Conservation (phyloP, 1,140 invertebrate species). For the Drosophila setifemur region DNA sequence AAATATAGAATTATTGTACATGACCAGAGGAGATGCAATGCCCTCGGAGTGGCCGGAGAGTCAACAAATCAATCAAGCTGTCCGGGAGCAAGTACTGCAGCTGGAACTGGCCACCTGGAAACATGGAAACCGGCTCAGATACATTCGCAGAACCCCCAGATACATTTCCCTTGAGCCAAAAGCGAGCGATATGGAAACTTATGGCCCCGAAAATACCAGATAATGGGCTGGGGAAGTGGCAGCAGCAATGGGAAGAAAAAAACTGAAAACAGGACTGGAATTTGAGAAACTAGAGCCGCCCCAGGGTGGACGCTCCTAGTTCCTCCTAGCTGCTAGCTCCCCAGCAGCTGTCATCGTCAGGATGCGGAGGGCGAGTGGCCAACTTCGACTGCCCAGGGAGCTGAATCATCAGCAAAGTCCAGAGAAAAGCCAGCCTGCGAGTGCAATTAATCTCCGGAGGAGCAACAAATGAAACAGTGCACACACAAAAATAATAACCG, state of each 20-base stretch:
- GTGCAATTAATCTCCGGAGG: slow-evolving; percentile 32
- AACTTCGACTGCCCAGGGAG: slow-evolving; percentile 4
- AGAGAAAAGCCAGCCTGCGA: slow-evolving; percentile 1
- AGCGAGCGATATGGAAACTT: slow-evolving; percentile 12
- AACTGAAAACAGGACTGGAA: too few relatives aligned
- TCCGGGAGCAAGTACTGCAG: slow-evolving; percentile 6
- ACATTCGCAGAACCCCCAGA: neutral
- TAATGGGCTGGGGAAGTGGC: neutral
- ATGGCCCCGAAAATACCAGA: neutral
- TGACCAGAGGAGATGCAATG: slow-evolving; percentile 8
- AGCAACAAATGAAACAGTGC: slow-evolving; percentile 35
- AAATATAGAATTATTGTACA: slow-evolving; percentile 42
- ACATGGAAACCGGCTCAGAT: neutral
- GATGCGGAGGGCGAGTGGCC: too few relatives aligned
- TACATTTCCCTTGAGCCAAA: slow-evolving; percentile 2
- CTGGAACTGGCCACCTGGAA: slow-evolving; percentile 8
- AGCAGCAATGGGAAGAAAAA: too few relatives aligned
- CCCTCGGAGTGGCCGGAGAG: neutral
- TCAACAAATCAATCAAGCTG: slow-evolving; percentile 48
- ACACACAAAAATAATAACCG: neutral
- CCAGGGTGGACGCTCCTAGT: too few relatives aligned
- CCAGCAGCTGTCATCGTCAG: neutral
- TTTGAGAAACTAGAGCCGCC: too few relatives aligned
- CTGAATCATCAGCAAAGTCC: slow-evolving; percentile 11
- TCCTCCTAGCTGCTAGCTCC: too few relatives aligned